Evolutionary conservation across 2,797 vertebrate genomes (phyloP), one percentile per base, ranked within the genome.

Genomic region (Sylvilagus floridanus): DNA sequence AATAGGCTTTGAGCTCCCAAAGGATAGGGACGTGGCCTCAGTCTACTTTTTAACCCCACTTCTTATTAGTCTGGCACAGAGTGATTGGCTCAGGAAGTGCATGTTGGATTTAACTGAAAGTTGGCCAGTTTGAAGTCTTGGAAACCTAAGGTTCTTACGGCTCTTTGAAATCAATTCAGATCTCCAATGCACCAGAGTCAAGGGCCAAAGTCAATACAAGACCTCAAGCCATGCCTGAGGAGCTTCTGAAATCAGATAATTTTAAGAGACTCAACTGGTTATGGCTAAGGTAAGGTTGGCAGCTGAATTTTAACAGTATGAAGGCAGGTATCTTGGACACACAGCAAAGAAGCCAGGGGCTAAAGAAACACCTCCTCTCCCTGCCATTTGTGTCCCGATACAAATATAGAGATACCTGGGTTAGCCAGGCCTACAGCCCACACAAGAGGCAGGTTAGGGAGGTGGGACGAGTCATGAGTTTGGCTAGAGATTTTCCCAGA

Each of bases 191-290:
- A 47, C 22, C 21, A 91, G 62, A 89, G 50, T 50, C 72, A 91
- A 91, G 42, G 30, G 60, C 24, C 30, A 77, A 94, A 94, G 57
- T 95, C 90, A 96, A 82, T 68, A 93, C 21, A 91, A 71, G 35
- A 87, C 47, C 21, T 91, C 63, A 96, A 77, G 37, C 30, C 30
- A 57, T 89, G 75, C 62, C n/a, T 19, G 54, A 94, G n/a, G 81
- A 62, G 69, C 37, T 95, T 96, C 78, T 93, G 35, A 82, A 93
- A 95, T 90, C 78, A 68, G 62, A 93, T 88, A 11, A 73, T 95
- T 83, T 81, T 84, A 75, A 90, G 32, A 85, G 3, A 82, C 57
- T 92, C 69, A 86, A 95, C 78, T 95, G 47, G 13, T 73, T 95
- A 73, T 79, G 16, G 35, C 85, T 90, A 94, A 92, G 28, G 28